Percentiles rank a stretch among this genome's conserved stretches.
These are phyloP conservation scores for Crypturellus tataupa DNA, from an alignment of 2,797 vertebrate genomes.

Conservation along the genomic window DNA sequence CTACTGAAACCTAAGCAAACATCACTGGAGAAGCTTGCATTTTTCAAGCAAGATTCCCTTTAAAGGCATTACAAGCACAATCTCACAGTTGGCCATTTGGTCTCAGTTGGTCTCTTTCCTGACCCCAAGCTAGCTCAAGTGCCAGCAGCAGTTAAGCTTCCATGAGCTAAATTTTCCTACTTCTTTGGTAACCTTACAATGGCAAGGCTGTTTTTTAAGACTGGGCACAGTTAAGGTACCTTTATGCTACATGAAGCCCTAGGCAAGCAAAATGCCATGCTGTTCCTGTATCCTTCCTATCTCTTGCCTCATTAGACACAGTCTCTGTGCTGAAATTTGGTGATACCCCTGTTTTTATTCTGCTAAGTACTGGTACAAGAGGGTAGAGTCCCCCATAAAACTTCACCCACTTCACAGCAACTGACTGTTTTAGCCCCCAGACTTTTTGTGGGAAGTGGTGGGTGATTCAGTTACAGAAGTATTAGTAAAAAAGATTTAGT, in stretches of 20 bases:
- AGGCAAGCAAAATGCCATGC: not conserved
- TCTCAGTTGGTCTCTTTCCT: no score
- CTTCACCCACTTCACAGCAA: not conserved
- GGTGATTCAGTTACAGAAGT: fast-evolving
- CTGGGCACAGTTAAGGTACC: not conserved
- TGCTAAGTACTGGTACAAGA: not conserved
- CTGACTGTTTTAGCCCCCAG: not conserved
- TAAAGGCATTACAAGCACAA: fast-evolving
- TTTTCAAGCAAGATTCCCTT: not conserved
- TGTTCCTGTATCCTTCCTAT: not conserved
- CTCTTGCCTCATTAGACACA: not conserved
- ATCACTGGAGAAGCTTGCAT: not conserved
- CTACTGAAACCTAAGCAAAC: not conserved
- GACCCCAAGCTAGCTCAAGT: not conserved
- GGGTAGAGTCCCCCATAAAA: not conserved
- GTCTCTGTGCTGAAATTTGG: not conserved
- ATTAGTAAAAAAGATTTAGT: not conserved
- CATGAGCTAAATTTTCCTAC: not conserved
- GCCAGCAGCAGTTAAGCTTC: not conserved
- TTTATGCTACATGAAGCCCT: not conserved
- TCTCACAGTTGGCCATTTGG: not conserved
- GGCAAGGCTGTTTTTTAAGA: not conserved
- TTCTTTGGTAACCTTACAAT: not conserved
- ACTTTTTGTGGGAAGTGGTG: not conserved
- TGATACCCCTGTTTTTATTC: not conserved